Conservation (phyloP, 64 coral and sea anemone species). For the Dendronephthya gigantea region DNA sequence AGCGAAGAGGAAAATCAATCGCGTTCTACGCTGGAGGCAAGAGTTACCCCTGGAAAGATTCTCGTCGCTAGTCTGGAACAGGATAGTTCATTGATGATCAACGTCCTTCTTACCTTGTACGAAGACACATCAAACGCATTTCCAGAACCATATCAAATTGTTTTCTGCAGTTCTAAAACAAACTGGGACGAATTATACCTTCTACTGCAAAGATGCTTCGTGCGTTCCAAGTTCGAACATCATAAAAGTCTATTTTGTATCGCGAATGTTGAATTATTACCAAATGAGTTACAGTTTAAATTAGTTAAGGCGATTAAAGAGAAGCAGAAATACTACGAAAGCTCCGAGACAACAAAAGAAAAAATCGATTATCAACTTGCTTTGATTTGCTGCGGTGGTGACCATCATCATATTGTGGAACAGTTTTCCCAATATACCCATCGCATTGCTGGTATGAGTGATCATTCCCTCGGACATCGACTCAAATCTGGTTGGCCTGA, state of each 20-base stretch:
- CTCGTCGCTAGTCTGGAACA: conserved; percentile 65
- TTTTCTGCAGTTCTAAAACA: conserved; percentile 72
- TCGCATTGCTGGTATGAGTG: conserved; percentile 61
- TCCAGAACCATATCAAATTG: conserved; percentile 69
- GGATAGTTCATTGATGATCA: conserved; percentile 47
- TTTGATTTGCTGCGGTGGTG: conserved; percentile 71
- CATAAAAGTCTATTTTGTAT: conserved; percentile 55
- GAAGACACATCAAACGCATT: conserved; percentile 33
- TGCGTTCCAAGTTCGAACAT: conserved; percentile 10
- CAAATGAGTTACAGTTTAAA: conserved; percentile 76
- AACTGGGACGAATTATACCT: conserved; percentile 69
- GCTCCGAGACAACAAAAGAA: not conserved
- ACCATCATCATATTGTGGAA: conserved; percentile 79
- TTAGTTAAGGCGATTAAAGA: conserved; percentile 49
- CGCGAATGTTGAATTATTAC: conserved; percentile 70
- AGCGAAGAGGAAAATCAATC: not conserved
- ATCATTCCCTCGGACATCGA: conserved; percentile 29
- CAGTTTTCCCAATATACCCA: conserved; percentile 50
- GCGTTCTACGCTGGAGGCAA: conserved; percentile 18
- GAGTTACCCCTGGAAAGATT: conserved; percentile 56
- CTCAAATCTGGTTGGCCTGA: conserved; percentile 43
- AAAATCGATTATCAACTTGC: conserved; percentile 37
- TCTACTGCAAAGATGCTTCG: conserved; percentile 55
- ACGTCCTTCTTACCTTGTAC: conserved; percentile 71
- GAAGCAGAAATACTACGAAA: too few relatives aligned